Base-by-base conservation (phyloP, 1,140 invertebrate species). In the Drosophila sechellia region DNA sequence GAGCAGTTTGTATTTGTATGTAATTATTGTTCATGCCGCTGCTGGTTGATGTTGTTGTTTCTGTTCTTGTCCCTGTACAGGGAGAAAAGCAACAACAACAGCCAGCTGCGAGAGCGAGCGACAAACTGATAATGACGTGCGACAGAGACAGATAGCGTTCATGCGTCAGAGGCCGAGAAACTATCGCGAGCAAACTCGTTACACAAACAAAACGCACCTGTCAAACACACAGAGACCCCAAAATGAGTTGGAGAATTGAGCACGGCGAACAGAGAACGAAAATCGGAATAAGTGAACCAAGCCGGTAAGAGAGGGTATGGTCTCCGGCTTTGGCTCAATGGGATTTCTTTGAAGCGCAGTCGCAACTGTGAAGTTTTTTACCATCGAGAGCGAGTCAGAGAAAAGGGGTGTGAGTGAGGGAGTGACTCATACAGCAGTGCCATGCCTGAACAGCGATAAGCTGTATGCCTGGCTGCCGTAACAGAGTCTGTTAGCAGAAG, bases 1-100 rank as follows among this genome's bases (percentile, higher is more conserved):
- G 78, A 85, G 81, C 83, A 87, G 75, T 87, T 86, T 81, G 78
- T 81, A 87, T 87, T 71, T 78, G 81, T 86, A 71, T 85, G 83
- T 85, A 81, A 87, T 87, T 86, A 87, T 86, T 74, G n/a, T 50
- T 50, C 48, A 34, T 50, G 48, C 27, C 48, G 46, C 46, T 31
- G 46, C 22, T 15, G 48, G 25, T 50, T 15, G 25, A 50, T 17
- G n/a, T 17, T 17, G 25, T 17, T 48, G 63, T 59, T 45, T 10
- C 20, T 77, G 43, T 56, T 54, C 49, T 55, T 72, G 53, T 34
- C 60, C 57, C 53, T 59, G 46, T 64, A 60, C 31, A 70, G 64
- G 61, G 70, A 71, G 69, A 66, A 15, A 71, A 57, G 20, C 37
- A 72, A 55, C 27, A 27, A 54, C 25, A 50, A 50, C 10, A 49